These are phyloP conservation scores for Campylomormyrus tamandua DNA, from an alignment of 2,113 vertebrate species.

Conservation along the genomic window DNA sequence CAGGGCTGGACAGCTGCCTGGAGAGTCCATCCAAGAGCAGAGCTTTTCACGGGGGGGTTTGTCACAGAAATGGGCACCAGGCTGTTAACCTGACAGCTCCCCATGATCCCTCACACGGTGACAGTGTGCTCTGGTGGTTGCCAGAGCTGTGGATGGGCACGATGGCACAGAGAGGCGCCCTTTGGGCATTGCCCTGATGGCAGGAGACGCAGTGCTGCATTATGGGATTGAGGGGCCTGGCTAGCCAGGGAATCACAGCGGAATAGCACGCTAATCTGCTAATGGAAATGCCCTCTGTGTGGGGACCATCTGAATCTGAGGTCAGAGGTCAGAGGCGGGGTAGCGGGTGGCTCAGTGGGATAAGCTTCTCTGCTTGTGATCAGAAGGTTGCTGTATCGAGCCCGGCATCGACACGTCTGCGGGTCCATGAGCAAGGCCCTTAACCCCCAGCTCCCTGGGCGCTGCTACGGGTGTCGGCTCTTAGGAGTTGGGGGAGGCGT, in stretches of 20 bases:
- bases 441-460: no score
- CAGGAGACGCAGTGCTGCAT: background rate
- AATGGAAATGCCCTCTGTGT: background rate
- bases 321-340: background rate
- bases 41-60: background rate
- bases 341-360: no score
- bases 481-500: no score
- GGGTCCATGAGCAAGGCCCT: no score
- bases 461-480: no score
- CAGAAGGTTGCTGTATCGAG: no score
- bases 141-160: background rate
- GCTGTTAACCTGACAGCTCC: background rate
- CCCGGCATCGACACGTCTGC: no score
- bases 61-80: background rate
- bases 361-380: no score
- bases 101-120: background rate
- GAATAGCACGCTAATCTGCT: background rate
- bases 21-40: background rate
- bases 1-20: background rate
- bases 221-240: background rate
- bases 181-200: background rate
- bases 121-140: background rate
- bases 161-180: background rate
- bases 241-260: background rate
- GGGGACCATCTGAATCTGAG: background rate